These are phyloP conservation scores for Megatriorchis doriae DNA, from an alignment of 2,113 vertebrate genomes.

Conservation along the genomic window DNA sequence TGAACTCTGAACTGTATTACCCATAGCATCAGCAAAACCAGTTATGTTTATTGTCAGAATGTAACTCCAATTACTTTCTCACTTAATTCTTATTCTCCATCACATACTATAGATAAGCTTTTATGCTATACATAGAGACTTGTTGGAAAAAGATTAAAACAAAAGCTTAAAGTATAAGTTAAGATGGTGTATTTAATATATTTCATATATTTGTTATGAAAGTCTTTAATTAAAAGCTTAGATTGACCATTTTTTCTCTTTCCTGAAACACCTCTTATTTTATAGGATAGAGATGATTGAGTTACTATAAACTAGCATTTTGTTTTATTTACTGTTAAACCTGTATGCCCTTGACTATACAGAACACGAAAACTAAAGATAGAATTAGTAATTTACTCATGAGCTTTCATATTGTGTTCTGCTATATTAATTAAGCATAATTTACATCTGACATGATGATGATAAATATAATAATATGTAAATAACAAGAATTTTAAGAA, in stretches of 20 bases:
- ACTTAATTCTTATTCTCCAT: background rate
- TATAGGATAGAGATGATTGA: background rate
- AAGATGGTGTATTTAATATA: background rate
- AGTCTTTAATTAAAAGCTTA: background rate
- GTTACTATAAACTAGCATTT: background rate
- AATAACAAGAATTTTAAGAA: background rate
- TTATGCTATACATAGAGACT: background rate
- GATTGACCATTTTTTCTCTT: background rate
- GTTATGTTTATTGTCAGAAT: background rate
- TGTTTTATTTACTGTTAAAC: background rate
- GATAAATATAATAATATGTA: background rate
- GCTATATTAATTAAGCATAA: background rate
- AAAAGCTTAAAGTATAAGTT: background rate
- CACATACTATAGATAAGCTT: background rate
- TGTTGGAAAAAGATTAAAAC: background rate
- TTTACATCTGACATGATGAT: background rate
- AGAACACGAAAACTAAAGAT: background rate
- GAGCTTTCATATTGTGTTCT: background rate
- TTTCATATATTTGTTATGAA: background rate
- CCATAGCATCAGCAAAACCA: background rate
- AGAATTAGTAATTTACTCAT: background rate
- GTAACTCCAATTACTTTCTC: background rate
- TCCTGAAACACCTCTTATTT: background rate
- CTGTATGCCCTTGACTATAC: background rate
- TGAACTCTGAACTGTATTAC: background rate